Evolutionary conservation across 2,797 vertebrate species (phyloP), one percentile per base, ranked within the genome.

Genomic region (Buceros bicornis): DNA sequence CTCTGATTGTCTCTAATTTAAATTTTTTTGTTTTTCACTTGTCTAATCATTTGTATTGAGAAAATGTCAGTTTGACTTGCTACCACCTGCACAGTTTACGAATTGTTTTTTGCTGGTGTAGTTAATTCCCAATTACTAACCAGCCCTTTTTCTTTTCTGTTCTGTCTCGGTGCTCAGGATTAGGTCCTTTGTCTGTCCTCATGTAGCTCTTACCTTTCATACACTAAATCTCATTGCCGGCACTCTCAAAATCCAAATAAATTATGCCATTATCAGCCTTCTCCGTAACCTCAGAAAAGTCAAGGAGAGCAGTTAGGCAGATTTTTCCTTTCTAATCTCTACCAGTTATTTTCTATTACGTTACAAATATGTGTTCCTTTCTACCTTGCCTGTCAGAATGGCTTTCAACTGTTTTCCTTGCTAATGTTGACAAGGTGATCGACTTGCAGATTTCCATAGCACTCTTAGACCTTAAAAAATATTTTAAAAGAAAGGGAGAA

Each of bases 371-470:
- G 4, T 69, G 21, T 71, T 90, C 77, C 45, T 91, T 86, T 91
- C 81, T 90, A 48, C 33, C 78, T 64, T 70, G 65, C 91, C 72
- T 95, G 92, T 96, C 94, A 91, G 78, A 37, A 43, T 73, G 31
- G 69, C 76, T 95, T 85, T 95, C 82, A 65, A 42, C 81, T 87
- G 3, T 92, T 96, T 96, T 84, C 86, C 82, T 56, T 77, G 86
- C 58, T 96, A 67, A 96, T 81, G 71, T 70, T 94, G 92, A 90
- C 74, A 93, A 73, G 26, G 66, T 95, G 95, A 95, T 92, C 91
- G 95, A 94, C 93, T 96, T 94, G 87, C 82, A 93, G 84, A 87
- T 95, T 97, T 94, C 70, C 91, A 13, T 60, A 60, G 64, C 61
- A 62, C 45, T 82, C 95, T 60, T 64, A 94, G 57, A 82, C 60